Conservation (phyloP, 2,797 vertebrate genomes). For the Manis pentadactyla region DNA sequence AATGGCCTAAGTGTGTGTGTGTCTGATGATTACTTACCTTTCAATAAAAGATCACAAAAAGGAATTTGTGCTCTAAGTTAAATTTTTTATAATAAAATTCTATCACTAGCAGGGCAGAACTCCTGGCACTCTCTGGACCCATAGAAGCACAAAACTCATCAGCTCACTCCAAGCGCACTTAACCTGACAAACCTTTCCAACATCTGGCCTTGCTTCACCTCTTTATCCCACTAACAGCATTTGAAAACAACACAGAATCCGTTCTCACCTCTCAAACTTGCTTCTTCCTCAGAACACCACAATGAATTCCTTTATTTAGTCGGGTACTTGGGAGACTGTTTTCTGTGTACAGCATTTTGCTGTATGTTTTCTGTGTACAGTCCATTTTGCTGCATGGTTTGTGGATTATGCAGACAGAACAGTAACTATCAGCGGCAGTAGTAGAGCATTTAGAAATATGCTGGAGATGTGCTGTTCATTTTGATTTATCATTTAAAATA, state of each 20-base stretch:
- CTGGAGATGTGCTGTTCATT: background rate
- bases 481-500: constrained; percentile 46
- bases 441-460: background rate
- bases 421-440: background rate
- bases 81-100: background rate
- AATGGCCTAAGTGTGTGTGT: background rate
- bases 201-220: background rate
- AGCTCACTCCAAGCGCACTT: background rate
- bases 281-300: background rate
- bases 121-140: background rate
- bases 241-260: background rate
- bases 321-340: background rate
- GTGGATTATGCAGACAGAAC: background rate
- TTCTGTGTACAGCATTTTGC: background rate
- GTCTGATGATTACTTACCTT: constrained; percentile 15
- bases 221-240: background rate
- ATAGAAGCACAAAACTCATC: background rate
- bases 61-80: background rate
- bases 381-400: background rate
- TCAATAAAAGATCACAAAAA: background rate
- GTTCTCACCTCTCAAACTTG: background rate
- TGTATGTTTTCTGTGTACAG: background rate
- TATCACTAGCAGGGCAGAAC: background rate
- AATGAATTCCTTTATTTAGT: background rate
- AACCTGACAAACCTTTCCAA: background rate